phyloP scores from a whole-genome alignment of 1,140 invertebrate genomes.

The Tribolium madens region DNA sequence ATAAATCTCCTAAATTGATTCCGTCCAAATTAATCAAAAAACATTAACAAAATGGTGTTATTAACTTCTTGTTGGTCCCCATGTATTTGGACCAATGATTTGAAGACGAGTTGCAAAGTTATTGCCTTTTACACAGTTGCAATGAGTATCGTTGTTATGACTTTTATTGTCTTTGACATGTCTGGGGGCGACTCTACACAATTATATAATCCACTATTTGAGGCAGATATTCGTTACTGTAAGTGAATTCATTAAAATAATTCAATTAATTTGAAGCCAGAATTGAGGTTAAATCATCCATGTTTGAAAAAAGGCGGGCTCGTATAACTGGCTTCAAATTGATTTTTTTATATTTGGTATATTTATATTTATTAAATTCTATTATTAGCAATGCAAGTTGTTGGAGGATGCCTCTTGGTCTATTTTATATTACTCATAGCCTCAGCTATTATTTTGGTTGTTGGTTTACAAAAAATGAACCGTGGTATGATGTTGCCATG shows the following conservation, averaged over 20 bases:
- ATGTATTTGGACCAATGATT: slow-evolving; percentile 83
- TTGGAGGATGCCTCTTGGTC: slow-evolving; percentile 79
- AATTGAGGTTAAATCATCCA: not conserved
- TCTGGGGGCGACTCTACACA: slow-evolving; percentile 87
- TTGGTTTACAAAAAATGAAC: slow-evolving; percentile 74
- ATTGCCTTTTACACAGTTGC: slow-evolving; percentile 84
- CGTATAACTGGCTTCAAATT: not conserved
- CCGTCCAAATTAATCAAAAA: not conserved
- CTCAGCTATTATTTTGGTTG: slow-evolving; percentile 74
- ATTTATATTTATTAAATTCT: slow-evolving; percentile 48
- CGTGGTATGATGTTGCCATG: slow-evolving; percentile 86
- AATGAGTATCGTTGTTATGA: slow-evolving; percentile 80
- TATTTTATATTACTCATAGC: slow-evolving; percentile 79
- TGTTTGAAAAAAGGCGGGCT: not conserved
- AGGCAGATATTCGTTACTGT: slow-evolving; percentile 84
- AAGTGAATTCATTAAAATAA: slow-evolving; percentile 65
- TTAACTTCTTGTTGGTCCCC: slow-evolving; percentile 88
- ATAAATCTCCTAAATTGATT: not conserved
- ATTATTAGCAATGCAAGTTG: slow-evolving; percentile 79
- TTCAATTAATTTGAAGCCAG: slow-evolving; percentile 44
- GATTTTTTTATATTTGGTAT: not conserved
- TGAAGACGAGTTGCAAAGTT: slow-evolving; percentile 80
- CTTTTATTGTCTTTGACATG: slow-evolving; percentile 81
- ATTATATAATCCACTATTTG: slow-evolving; percentile 88
- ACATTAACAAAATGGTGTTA: slow-evolving; percentile 73